Conservation (phyloP, 2,888 invertebrate species). For the Alentia gelatinosa region DNA sequence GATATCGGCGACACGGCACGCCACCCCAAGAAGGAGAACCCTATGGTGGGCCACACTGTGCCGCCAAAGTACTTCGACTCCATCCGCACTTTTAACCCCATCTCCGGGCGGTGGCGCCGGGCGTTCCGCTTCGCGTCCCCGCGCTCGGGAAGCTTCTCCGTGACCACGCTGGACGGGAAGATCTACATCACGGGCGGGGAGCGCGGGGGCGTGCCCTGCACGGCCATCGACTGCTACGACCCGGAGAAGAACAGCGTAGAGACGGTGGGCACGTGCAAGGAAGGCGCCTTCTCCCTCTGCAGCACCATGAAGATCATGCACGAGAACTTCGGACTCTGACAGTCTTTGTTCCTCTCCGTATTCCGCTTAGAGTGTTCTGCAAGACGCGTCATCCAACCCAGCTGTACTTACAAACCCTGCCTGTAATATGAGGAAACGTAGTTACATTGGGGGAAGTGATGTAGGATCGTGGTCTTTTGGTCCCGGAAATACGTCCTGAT, state of each 20-base stretch:
- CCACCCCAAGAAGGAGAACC: constrained; percentile 20
- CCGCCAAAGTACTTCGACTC: constrained; percentile 58
- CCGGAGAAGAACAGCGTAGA: constrained; percentile 57
- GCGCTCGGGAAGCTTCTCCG: constrained; percentile 60
- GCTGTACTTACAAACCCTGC: no score
- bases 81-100: constrained; percentile 62
- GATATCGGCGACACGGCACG: constrained; percentile 41
- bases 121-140: constrained; percentile 54
- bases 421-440: no score
- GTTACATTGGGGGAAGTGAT: no score
- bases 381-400: no score
- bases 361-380: background rate
- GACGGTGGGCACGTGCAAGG: constrained; percentile 61
- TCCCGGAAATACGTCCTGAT: no score
- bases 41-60: constrained; percentile 58
- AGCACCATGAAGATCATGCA: constrained; percentile 67
- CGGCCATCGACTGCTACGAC: constrained; percentile 63
- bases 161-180: constrained; percentile 59
- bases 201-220: constrained; percentile 51
- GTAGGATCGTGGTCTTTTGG: no score
- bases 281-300: constrained; percentile 63
- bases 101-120: constrained; percentile 17
- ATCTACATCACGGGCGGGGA: constrained; percentile 65
- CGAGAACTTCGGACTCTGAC: constrained; percentile 66
- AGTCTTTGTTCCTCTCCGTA: background rate